Evolutionary conservation across 2,113 vertebrate genomes (phyloP).

Genomic region (Columba livia): DNA sequence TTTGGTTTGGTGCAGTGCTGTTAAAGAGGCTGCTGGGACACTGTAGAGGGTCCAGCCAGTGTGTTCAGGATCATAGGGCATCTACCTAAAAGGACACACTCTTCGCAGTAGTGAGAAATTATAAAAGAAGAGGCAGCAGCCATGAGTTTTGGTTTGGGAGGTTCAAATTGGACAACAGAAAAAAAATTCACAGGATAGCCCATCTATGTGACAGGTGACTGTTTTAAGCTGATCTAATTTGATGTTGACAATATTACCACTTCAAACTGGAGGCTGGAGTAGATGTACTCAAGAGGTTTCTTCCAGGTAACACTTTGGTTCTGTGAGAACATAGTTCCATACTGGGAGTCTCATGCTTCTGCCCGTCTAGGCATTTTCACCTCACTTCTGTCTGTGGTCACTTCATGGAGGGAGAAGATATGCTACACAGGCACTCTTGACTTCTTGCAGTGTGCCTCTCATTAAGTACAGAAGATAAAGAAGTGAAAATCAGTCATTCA

Average conservation of each 20-base stretch:
- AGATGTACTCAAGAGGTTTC: neutral
- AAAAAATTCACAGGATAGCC: neutral
- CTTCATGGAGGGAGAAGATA: neutral
- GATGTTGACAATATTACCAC: neutral
- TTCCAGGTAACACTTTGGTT: neutral
- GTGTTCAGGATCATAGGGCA: neutral
- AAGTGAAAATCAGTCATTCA: neutral
- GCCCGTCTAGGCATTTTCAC: neutral
- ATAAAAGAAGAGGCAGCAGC: neutral
- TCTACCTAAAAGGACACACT: accelerated
- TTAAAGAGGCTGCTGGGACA: neutral
- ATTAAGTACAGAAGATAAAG: neutral
- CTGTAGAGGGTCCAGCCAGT: neutral
- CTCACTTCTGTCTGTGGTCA: neutral
- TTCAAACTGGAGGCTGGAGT: neutral
- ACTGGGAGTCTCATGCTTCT: neutral
- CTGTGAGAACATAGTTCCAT: neutral
- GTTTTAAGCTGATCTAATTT: neutral
- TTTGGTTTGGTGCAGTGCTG: neutral
- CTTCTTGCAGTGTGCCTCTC: neutral
- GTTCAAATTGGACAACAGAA: neutral
- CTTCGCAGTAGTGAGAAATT: neutral
- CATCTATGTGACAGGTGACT: neutral
- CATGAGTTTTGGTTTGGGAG: neutral
- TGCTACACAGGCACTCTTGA: accelerated